These are phyloP conservation scores for Nysson spinosus DNA, from an alignment of 2,888 invertebrate species.

Conservation along the genomic window DNA sequence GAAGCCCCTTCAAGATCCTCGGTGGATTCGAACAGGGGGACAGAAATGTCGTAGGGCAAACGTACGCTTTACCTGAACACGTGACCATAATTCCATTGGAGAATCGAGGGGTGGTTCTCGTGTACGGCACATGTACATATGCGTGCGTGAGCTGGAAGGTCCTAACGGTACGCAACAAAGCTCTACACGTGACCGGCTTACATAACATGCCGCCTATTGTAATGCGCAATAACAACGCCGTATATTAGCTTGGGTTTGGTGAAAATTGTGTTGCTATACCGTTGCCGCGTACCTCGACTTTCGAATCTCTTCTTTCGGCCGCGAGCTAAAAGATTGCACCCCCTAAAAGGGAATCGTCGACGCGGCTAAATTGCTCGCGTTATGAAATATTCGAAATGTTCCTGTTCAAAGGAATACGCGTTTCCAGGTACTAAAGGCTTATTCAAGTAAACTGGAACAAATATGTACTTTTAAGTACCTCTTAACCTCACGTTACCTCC, in stretches of 20 bases:
- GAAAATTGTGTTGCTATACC: conserved; percentile 40
- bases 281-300: conserved; percentile 38
- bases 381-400: no score
- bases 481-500: no score
- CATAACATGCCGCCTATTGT: conserved; percentile 58
- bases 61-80: conserved; percentile 64
- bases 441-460: no score
- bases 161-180: conserved; percentile 44
- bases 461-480: no score
- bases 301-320: conserved; percentile 4
- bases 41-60: conserved; percentile 56
- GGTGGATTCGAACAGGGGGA: no score
- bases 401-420: no score
- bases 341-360: conserved; percentile 32
- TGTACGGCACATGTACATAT: conserved; percentile 45
- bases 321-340: conserved; percentile 33
- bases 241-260: conserved; percentile 50
- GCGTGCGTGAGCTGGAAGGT: conserved; percentile 48
- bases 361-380: conserved; percentile 32
- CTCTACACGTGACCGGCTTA: conserved; percentile 68
- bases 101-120: conserved; percentile 15
- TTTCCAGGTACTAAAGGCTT: no score
- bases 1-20: conserved; percentile 4
- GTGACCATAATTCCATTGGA: conserved; percentile 66
- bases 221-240: conserved; percentile 58